Evolutionary conservation across 2,113 vertebrate genomes (phyloP), one percentile per base, ranked within the genome.

Genomic region (Dicrurus megarhynchus): DNA sequence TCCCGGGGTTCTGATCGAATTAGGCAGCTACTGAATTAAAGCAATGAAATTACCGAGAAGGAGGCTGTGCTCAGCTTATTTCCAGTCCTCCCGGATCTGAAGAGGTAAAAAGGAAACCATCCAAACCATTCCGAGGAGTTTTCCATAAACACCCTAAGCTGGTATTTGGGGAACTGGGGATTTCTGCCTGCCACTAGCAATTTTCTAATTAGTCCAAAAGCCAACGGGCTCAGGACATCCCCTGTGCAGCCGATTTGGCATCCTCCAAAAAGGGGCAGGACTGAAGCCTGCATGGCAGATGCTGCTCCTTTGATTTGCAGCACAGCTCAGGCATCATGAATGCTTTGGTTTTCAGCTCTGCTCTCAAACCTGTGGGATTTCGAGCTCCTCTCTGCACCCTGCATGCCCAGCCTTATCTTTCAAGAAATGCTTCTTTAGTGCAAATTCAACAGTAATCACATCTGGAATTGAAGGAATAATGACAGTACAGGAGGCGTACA

Each of bases 11-110:
- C 91, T 96, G 95, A 97, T 97, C 92, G 82, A 95, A 97, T 96
- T 97, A 96, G 81, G 75, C 83, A 94, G 93, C 88, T 73, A 93
- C 86, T 96, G 91, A 97, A 95, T 96, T 96, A 96, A 94, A 92
- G 94, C 75, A 97, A 96, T 93, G 76, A 93, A 94, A 97, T 96
- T 95, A 95, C 81, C 35, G 61, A n/a, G 65, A 69, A 92, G 64
- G 65, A 92, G 55, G 59, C 81, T 89, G 81, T 24, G 57, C 85
- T 87, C 60, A 95, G 90, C 89, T 92, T 86, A 76, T 50, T 96
- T 93, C 37, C 79, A 92, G 69, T 93, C 87, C 56, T 96, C 60
- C 60, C 0, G 3, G 87, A 91, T 69, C 68, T 59, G 71, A 96
- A 84, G 61, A 91, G 75, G 49, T 61, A 91, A 92, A 90, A 87